Base-by-base conservation (phyloP, 2,888 invertebrate species). In the Drosophila imparisetae region DNA sequence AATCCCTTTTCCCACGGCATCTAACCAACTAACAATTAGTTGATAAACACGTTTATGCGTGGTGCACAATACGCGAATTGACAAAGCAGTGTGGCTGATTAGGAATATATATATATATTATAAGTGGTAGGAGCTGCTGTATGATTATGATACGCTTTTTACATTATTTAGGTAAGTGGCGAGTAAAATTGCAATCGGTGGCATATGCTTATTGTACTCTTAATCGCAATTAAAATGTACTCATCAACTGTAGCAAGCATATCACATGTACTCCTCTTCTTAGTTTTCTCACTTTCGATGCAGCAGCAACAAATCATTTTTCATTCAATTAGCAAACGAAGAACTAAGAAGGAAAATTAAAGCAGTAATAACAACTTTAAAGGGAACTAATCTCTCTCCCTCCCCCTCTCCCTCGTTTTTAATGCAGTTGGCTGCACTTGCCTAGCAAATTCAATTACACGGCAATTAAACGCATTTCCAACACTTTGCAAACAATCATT, bases 21-120 rank as follows among this genome's bases (percentile, higher is more conserved):
- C 36, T 74, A 59, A 57, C 42, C 52, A 2, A 65, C 62, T 48
- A 29, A 63, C 70, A 75, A 66, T 45, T 66, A 69, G 69, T 57
- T 40, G 32, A 59, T 59, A 55, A 42, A 55, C 15, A 32, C 2
- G 64, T 62, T 71, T 77, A 78, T 38, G 49, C 65, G 53, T 36
- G 60, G 18, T 18, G 48, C 24, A 13, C 11, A 58, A 48, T 40
- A 27, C 57, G 40, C 34, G 62, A 75, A 55, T 30, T 60, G 54
- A 45, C 21, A 15, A 52, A 21, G 7, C 7, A 45, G 2, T 45
- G 7, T 24, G 24, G 13, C 45, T 45, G 45, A 45, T 24, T 24
- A 21, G 0, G 21, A 45, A 13, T 21, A 21, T 42, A 21, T 40
- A 10, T 10, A 40, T 15, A 18, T 0, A 36, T 38, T 15, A 45